Evolutionary conservation across 2,797 vertebrate species (phyloP).

Genomic region (Esox lucius): DNA sequence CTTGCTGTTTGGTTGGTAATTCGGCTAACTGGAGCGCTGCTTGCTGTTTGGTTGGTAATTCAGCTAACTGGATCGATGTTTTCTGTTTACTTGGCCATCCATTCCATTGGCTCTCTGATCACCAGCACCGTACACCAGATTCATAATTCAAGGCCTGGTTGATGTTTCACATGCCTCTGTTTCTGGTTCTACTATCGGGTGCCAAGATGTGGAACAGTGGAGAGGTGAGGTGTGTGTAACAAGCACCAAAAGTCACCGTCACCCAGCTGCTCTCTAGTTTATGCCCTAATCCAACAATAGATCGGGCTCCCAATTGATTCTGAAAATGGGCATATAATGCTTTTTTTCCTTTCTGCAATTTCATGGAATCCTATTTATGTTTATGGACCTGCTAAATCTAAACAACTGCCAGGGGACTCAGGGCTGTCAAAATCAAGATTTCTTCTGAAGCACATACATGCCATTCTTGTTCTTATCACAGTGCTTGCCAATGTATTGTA

Average conservation of each 20-base stretch:
- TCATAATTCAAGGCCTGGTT: slow-evolving; percentile 68
- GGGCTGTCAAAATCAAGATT: too few relatives aligned
- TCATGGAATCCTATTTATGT: too few relatives aligned
- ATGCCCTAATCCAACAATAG: background rate
- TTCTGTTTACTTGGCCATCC: background rate
- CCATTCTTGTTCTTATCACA: too few relatives aligned
- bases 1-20: slow-evolving; percentile 55
- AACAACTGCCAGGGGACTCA: too few relatives aligned
- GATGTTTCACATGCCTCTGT: slow-evolving; percentile 45
- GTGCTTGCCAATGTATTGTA: slow-evolving; percentile 27
- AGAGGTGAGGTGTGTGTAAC: background rate
- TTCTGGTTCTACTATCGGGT: slow-evolving; percentile 30
- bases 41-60: slow-evolving; percentile 51
- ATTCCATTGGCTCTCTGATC: slow-evolving; percentile 23
- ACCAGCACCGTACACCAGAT: slow-evolving; percentile 30
- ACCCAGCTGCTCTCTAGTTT: slow-evolving; percentile 12
- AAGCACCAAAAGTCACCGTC: slow-evolving; percentile 49
- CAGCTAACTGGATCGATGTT: slow-evolving; percentile 55
- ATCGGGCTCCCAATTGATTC: background rate
- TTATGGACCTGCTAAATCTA: too few relatives aligned
- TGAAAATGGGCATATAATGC: too few relatives aligned
- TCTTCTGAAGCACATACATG: too few relatives aligned
- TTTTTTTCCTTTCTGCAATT: too few relatives aligned
- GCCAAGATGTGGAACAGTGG: slow-evolving; percentile 44
- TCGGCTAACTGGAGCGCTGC: slow-evolving; percentile 51